phyloP scores from a whole-genome alignment of 2,797 vertebrate species.

The Pseudocheirus occidentalis region DNA sequence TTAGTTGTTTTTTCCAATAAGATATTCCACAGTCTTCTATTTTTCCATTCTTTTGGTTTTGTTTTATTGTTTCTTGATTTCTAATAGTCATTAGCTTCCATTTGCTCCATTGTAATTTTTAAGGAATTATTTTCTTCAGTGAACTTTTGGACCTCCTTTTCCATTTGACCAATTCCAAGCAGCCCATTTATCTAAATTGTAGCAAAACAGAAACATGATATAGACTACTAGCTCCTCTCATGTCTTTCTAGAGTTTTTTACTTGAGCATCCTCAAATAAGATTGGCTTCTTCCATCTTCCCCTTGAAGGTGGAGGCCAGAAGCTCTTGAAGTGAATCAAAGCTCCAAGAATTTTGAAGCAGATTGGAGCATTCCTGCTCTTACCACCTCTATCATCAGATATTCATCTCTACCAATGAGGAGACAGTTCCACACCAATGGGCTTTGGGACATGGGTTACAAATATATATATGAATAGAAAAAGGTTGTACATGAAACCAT shows the following conservation, averaged over 20 bases:
- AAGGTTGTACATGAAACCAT: background rate
- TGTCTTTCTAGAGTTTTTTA: background rate
- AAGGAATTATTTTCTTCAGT: too few species aligned
- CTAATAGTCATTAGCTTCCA: too few species aligned
- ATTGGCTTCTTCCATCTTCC: background rate
- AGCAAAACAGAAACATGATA: background rate
- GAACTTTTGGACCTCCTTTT: too few species aligned
- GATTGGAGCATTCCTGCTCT: background rate
- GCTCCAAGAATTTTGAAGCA: background rate
- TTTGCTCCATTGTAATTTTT: too few species aligned
- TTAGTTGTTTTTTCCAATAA: too few species aligned
- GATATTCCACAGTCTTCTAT: too few species aligned
- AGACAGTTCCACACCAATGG: background rate
- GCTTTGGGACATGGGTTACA: background rate
- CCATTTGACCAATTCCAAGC: too few species aligned
- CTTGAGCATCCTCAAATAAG: background rate
- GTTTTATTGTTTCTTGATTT: too few species aligned
- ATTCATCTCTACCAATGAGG: background rate
- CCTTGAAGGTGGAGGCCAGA: background rate
- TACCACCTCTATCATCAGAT: background rate
- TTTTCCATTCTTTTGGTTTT: too few species aligned
- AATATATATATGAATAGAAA: background rate
- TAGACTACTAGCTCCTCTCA: background rate
- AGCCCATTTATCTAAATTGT: too few species aligned
- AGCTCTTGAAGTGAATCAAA: background rate